Conservation (phyloP, 2,113 vertebrate genomes). For the Phocoena sinus region DNA sequence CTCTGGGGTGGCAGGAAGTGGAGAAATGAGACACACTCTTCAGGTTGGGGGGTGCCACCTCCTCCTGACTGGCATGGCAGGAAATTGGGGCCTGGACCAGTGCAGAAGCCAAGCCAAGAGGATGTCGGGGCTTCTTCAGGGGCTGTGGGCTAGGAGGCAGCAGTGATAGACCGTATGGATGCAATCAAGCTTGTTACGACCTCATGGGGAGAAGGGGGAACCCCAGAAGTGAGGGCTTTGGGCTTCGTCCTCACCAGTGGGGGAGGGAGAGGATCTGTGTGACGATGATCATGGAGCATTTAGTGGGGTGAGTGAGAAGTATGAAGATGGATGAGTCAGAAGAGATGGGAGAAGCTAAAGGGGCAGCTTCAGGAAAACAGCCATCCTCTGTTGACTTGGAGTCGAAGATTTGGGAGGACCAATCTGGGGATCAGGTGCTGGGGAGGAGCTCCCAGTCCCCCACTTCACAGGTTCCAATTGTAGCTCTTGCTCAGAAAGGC, state of each 20-base stretch:
- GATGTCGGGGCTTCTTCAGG: neutral
- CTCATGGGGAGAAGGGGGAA: slow-evolving; percentile 20
- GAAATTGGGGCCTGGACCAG: slow-evolving; percentile 49
- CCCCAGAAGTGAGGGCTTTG: slow-evolving; percentile 21
- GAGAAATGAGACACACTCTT: slow-evolving; percentile 43
- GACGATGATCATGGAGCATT: neutral
- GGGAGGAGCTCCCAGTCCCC: neutral
- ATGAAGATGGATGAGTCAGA: neutral
- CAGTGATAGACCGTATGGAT: slow-evolving; percentile 14
- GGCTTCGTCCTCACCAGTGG: neutral
- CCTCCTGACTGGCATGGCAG: slow-evolving; percentile 42
- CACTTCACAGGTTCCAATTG: neutral
- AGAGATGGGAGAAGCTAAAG: neutral
- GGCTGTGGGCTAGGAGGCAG: neutral
- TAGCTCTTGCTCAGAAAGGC: neutral
- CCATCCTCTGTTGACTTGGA: neutral
- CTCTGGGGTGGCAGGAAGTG: neutral
- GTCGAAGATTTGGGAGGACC: neutral
- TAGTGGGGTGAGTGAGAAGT: neutral
- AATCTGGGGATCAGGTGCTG: neutral
- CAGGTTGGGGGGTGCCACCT: neutral
- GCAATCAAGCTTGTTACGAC: slow-evolving; percentile 53
- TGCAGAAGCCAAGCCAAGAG: slow-evolving; percentile 34
- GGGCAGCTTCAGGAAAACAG: neutral
- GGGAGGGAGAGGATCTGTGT: neutral